Conservation (phyloP, 2,888 invertebrate species). For the Torymus tubicola region DNA sequence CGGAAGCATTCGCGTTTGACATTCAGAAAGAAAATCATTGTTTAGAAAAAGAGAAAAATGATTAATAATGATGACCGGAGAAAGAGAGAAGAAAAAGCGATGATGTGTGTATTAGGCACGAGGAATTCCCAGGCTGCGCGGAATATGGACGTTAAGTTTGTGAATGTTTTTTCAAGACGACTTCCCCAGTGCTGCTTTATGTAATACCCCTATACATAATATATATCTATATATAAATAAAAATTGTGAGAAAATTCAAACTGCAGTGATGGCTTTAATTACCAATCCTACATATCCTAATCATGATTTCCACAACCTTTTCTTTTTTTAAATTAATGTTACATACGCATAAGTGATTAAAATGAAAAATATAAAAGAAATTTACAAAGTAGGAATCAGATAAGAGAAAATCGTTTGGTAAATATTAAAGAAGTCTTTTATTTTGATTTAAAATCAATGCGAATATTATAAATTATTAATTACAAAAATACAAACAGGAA, state of each 20-base stretch:
- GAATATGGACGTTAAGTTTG: conserved; percentile 66
- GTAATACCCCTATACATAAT: conserved; percentile 71
- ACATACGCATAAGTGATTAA: neutral
- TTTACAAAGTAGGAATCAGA: neutral
- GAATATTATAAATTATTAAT: conserved; percentile 42
- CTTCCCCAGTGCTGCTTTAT: conserved; percentile 72
- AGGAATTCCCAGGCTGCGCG: conserved; percentile 65
- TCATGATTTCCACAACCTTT: neutral
- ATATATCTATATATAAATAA: conserved; percentile 68
- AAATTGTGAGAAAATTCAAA: conserved; percentile 63
- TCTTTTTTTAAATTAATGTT: neutral
- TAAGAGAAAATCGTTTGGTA: neutral
- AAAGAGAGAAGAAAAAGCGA: conserved; percentile 47
- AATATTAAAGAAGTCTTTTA: conserved; percentile 52
- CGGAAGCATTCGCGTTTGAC: conserved; percentile 4
- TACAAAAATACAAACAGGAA: conserved; percentile 50
- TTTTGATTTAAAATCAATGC: conserved; percentile 47
- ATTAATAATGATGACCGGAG: neutral
- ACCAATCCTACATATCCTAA: too few species aligned
- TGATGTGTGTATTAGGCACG: conserved; percentile 43
- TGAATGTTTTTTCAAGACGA: conserved; percentile 68
- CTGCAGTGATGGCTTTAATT: conserved; percentile 8
- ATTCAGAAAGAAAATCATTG: too few species aligned
- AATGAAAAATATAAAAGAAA: neutral
- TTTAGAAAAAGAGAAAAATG: too few species aligned